phyloP scores from a whole-genome alignment of 2,113 vertebrate genomes.

The Anarhynchus alexandrinus region DNA sequence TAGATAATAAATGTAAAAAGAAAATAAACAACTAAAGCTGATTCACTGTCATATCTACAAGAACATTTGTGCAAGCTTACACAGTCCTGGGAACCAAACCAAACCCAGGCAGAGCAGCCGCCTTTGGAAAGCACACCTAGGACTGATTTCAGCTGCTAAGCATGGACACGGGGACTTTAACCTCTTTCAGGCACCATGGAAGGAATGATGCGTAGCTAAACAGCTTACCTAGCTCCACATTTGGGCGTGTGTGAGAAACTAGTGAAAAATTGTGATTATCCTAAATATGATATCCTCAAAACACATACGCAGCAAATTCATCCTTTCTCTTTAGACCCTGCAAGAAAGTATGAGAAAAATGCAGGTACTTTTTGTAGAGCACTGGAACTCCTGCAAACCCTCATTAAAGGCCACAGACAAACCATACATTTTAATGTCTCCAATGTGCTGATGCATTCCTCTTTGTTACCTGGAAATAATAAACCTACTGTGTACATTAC shows the following conservation, averaged over 20 bases:
- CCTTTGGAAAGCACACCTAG: background rate
- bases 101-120: background rate
- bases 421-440: slow-evolving; percentile 33
- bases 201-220: background rate
- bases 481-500: background rate
- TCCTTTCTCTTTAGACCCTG: background rate
- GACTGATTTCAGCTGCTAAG: background rate
- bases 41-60: background rate
- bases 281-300: background rate
- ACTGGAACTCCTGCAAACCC: background rate
- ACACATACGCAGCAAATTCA: background rate
- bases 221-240: background rate
- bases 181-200: background rate
- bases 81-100: background rate
- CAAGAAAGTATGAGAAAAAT: background rate
- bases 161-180: background rate
- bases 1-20: background rate
- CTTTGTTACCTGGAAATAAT: slow-evolving; percentile 22
- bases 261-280: background rate
- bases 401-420: slow-evolving; percentile 28
- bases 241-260: background rate
- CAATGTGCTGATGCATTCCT: slow-evolving; percentile 6
- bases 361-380: background rate
- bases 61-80: background rate
- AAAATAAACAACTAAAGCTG: slow-evolving; percentile 32